Evolutionary conservation across 2,888 invertebrate species (phyloP).

Genomic region (Cheilosia soror): DNA sequence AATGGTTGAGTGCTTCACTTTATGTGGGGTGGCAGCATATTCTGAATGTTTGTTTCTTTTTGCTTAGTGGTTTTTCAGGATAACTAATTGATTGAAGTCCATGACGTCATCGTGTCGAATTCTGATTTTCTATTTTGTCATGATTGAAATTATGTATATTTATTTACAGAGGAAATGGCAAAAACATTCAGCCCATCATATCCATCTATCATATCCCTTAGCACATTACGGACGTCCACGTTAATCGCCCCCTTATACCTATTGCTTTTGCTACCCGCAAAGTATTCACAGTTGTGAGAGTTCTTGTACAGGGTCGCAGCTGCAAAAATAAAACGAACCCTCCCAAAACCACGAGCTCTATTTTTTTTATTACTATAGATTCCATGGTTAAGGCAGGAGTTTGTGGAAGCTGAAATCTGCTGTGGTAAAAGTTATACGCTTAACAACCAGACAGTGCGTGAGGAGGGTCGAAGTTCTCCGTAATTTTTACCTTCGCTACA

Average conservation of each 20-base stretch:
- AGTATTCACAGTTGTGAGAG: slow-evolving; percentile 71
- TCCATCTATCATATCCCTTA: slow-evolving; percentile 72
- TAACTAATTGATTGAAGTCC: slow-evolving; percentile 81
- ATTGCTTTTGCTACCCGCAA: slow-evolving; percentile 61
- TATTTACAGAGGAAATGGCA: slow-evolving; percentile 66
- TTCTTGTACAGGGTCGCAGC: slow-evolving; percentile 70
- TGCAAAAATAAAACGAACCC: slow-evolving; percentile 72
- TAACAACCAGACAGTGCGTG: slow-evolving; percentile 45
- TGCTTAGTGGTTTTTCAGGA: slow-evolving; percentile 70
- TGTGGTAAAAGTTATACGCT: slow-evolving; percentile 59
- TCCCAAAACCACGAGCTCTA: slow-evolving; percentile 57
- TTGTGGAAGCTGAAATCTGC: slow-evolving; percentile 71
- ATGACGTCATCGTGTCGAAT: slow-evolving; percentile 84
- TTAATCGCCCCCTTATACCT: slow-evolving; percentile 69
- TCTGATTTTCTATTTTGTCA: slow-evolving; percentile 78
- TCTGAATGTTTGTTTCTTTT: slow-evolving; percentile 64
- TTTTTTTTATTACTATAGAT: slow-evolving; percentile 48
- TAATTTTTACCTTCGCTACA: slow-evolving; percentile 56
- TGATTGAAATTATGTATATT: slow-evolving; percentile 74
- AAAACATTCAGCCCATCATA: slow-evolving; percentile 71
- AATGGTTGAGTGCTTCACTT: slow-evolving; percentile 57
- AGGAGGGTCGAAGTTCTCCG: slow-evolving; percentile 60
- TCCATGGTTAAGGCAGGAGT: slow-evolving; percentile 47
- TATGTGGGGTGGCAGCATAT: slow-evolving; percentile 56
- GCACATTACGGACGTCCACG: slow-evolving; percentile 65